These are phyloP conservation scores for Arvicanthis niloticus DNA, from an alignment of 2,113 vertebrate genomes.

Conservation along the genomic window DNA sequence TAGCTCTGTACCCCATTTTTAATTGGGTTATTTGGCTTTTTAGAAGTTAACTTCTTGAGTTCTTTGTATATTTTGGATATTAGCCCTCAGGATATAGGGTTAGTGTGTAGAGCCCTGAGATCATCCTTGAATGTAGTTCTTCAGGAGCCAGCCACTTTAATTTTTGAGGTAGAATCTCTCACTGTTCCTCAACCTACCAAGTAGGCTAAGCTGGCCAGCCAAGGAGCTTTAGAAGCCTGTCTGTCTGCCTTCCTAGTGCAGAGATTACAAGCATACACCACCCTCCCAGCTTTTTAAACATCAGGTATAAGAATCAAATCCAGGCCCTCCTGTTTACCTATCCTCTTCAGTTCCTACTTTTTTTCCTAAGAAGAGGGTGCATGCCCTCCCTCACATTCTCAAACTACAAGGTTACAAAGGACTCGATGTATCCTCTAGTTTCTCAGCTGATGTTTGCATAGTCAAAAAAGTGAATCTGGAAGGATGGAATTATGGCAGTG, in stretches of 20 bases:
- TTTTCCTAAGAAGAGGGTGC: background rate
- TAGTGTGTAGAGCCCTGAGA: background rate
- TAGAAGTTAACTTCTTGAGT: too few relatives aligned
- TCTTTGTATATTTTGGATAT: too few relatives aligned
- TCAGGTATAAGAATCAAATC: background rate
- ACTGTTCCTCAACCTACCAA: background rate
- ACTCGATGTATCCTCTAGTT: background rate
- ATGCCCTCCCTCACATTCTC: background rate
- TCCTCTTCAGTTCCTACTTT: background rate
- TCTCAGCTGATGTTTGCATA: background rate
- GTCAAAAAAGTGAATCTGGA: constrained; percentile 4
- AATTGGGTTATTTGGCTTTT: too few relatives aligned
- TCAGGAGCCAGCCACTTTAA: background rate
- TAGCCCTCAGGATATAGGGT: too few relatives aligned
- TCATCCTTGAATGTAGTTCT: background rate
- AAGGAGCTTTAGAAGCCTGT: too few relatives aligned
- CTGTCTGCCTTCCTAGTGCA: background rate
- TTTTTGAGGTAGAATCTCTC: background rate
- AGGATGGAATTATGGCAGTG: background rate
- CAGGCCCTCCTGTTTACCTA: background rate
- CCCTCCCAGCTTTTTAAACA: background rate
- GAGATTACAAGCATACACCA: background rate
- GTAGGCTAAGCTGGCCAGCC: background rate
- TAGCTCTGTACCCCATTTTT: too few relatives aligned
- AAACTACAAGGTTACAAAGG: background rate